Evolutionary conservation across 2,113 vertebrate species (phyloP).

Genomic region (Corapipo altera): DNA sequence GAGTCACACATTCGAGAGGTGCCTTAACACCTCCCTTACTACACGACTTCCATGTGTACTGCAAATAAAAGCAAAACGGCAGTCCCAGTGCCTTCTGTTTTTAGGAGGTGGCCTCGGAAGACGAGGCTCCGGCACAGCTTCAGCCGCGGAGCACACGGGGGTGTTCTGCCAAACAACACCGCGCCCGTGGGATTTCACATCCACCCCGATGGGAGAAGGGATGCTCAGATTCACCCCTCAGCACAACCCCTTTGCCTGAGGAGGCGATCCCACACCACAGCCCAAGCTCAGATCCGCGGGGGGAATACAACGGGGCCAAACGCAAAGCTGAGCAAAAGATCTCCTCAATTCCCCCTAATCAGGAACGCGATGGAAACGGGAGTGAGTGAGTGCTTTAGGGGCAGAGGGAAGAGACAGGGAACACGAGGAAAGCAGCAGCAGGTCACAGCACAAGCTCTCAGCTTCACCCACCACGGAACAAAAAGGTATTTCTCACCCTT

Average conservation of each 20-base stretch:
- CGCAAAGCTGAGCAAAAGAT: not conserved
- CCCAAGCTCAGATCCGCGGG: not conserved
- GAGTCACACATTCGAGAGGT: not conserved
- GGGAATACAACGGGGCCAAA: not conserved
- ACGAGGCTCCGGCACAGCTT: not conserved
- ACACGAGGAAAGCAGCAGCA: not conserved
- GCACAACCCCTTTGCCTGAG: not conserved
- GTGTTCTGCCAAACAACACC: not conserved
- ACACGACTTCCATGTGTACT: not conserved
- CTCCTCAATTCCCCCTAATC: not conserved
- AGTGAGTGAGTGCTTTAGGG: accelerated
- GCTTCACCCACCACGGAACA: not conserved
- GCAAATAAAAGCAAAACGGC: not conserved
- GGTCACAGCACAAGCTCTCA: not conserved
- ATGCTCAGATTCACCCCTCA: not conserved
- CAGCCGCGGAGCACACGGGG: accelerated
- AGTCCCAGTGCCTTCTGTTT: accelerated
- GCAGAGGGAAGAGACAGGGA: not conserved
- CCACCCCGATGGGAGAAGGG: accelerated
- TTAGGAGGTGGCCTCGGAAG: not conserved
- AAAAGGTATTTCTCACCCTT: not conserved
- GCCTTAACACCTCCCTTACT: not conserved
- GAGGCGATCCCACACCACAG: not conserved
- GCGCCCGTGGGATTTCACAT: accelerated
- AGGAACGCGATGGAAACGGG: not conserved